phyloP scores from a whole-genome alignment of 2,888 invertebrate genomes.

The Diarsia mendica region DNA sequence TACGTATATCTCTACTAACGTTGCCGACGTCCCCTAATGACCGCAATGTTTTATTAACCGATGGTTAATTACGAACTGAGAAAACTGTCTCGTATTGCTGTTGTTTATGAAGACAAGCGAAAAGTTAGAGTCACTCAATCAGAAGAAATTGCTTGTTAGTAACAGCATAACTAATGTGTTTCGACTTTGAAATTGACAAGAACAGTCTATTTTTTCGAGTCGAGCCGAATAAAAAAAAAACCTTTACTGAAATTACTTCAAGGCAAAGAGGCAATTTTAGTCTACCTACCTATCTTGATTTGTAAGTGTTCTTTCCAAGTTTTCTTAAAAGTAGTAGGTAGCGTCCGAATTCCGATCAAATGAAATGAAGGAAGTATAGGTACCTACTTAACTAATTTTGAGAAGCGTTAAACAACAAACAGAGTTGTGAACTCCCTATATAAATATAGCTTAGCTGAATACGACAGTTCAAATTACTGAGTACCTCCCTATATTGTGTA shows the following conservation, averaged over 20 bases:
- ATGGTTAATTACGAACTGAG: constrained; percentile 33
- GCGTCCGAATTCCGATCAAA: neutral
- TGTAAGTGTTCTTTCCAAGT: neutral
- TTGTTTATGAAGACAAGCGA: constrained; percentile 14
- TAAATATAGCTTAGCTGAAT: neutral
- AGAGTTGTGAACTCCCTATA: neutral
- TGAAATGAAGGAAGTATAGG: neutral
- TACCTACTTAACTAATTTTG: neutral
- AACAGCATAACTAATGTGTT: constrained; percentile 5
- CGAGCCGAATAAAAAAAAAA: neutral
- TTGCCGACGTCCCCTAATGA: constrained; percentile 49
- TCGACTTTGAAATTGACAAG: constrained; percentile 29
- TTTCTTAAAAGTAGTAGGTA: neutral
- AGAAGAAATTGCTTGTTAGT: neutral
- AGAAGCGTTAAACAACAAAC: neutral
- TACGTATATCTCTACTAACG: constrained; percentile 67
- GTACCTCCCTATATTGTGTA: neutral
- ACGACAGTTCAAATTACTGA: neutral
- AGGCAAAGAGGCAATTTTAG: neutral
- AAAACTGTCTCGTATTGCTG: constrained; percentile 17
- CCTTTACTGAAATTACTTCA: neutral
- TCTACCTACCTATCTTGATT: neutral
- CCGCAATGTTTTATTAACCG: constrained; percentile 41
- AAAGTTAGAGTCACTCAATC: constrained; percentile 6
- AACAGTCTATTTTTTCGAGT: neutral